A percentile compares a stretch with the other conserved stretches of the same genome.
These are phyloP conservation scores for Hoplostethus atlanticus DNA, from an alignment of 2,797 vertebrate species.

Conservation along the genomic window DNA sequence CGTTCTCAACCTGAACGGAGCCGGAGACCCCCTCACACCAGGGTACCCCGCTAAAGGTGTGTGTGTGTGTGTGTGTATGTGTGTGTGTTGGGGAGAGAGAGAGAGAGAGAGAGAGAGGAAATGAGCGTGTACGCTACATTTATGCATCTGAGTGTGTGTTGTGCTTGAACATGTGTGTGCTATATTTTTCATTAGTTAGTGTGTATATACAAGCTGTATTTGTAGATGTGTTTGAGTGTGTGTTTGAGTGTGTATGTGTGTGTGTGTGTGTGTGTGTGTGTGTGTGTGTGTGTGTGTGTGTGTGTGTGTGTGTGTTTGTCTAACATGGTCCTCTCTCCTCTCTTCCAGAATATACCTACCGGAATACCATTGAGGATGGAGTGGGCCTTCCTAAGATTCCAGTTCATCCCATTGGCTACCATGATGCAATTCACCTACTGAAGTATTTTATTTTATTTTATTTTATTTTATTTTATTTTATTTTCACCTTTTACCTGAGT, in stretches of 20 bases:
- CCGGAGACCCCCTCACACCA: constrained; percentile 95
- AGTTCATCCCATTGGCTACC: constrained; percentile 94
- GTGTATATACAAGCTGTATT: not conserved
- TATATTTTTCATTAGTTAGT: not conserved
- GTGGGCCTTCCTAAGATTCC: constrained; percentile 93
- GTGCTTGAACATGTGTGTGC: not conserved
- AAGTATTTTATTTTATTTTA: constrained; percentile 72
- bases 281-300: not conserved
- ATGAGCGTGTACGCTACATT: not conserved
- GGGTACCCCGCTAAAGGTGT: constrained; percentile 97
- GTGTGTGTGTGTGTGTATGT: constrained; percentile 74
- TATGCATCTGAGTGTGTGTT: not conserved
- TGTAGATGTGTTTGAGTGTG: too few species aligned
- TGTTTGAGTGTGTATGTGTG: not conserved
- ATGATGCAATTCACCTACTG: constrained; percentile 89
- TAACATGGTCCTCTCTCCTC: constrained; percentile 11
- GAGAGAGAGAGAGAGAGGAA: not conserved
- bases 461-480: not conserved
- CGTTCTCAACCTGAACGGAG: constrained; percentile 93
- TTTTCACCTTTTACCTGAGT: too few species aligned
- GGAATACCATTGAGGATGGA: constrained; percentile 79
- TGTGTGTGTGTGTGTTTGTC: not conserved
- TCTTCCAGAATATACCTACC: constrained; percentile 89
- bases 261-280: not conserved
- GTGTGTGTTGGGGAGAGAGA: constrained; percentile 37